Evolutionary conservation across 2,797 vertebrate genomes (phyloP), one percentile per base, ranked within the genome.

Genomic region (Tarsius wallacei): DNA sequence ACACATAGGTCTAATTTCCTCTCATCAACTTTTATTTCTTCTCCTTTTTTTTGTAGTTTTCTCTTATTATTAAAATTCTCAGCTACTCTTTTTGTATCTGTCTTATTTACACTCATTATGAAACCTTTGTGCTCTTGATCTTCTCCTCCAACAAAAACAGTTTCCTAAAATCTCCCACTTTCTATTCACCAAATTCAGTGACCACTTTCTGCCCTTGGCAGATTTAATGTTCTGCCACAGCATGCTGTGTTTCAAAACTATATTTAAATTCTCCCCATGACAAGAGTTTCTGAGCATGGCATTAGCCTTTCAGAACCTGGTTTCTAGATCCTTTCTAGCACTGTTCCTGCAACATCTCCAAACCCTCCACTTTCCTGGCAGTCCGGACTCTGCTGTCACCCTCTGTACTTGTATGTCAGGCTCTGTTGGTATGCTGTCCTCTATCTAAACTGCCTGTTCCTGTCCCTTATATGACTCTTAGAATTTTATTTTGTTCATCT

Each of bases 401-500:
- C 6, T 2, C n/a, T 68, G 53, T 11, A 6, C 17, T 5, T 1
- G 22, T 28, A 21, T 55, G 28, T 61, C 22, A 89, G 49, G 24
- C 49, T 31, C 74, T 90, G 24, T 24, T 63, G 1, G 53, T 33
- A 64, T 16, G 2, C 33, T n/a, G 0, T 28, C 59, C 16, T 87
- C 55, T 33, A 0, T 66, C 1, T 36, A 51, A 5, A 47, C 42
- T 36, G 12, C 21, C 31, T 87, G 78, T 91, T 49, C 33, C 87
- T 96, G 49, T 64, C 13, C 49, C 33, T 96, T 28, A n/a, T 53
- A 42, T 42, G 55, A 70, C 55, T 87, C 31, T 21, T 76, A 82
- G 81, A 22, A 33, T 70, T 70, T 28, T 59, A 33, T 87, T 96
- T 94, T 90, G 36, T 42, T 96, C 10, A 28, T 71, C 68, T 90